phyloP scores from a whole-genome alignment of 2,888 invertebrate genomes.

The Diloba caeruleocephala region DNA sequence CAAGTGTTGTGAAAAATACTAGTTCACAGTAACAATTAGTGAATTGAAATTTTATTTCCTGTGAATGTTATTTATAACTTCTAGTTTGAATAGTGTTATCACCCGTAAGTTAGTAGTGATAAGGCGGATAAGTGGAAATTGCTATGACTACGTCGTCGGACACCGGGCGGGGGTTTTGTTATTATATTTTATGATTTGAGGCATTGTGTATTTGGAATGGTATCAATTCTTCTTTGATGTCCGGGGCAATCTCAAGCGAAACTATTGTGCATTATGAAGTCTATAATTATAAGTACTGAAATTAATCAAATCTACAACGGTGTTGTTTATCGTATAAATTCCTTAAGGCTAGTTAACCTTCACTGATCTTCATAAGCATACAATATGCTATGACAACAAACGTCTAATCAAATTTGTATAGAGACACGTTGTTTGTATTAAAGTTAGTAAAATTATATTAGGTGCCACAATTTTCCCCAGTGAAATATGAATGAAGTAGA shows the following conservation, averaged over 20 bases:
- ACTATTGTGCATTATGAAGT: constrained; percentile 6
- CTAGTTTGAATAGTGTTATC: constrained; percentile 63
- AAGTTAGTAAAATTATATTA: too few species aligned
- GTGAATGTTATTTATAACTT: constrained; percentile 54
- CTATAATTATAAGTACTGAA: constrained; percentile 8
- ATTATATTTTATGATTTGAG: constrained; percentile 60
- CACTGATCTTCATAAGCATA: constrained; percentile 35
- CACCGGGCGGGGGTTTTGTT: constrained; percentile 65
- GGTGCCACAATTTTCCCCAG: too few species aligned
- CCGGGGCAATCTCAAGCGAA: constrained; percentile 11
- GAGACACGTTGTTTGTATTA: background rate
- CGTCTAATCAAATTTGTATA: constrained; percentile 17
- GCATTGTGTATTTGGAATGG: constrained; percentile 39
- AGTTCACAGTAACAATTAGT: constrained; percentile 32
- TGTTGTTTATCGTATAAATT: constrained; percentile 46
- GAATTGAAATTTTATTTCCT: constrained; percentile 47
- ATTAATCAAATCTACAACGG: too few species aligned
- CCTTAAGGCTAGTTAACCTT: constrained; percentile 51
- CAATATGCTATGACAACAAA: constrained; percentile 28
- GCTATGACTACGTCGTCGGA: constrained; percentile 78
- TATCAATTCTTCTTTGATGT: constrained; percentile 22
- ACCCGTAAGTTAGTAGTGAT: constrained; percentile 77
- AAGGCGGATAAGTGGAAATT: constrained; percentile 82
- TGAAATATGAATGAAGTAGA: too few species aligned
- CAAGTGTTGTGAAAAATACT: constrained; percentile 56